Conservation (phyloP, 2,888 invertebrate genomes). For the Cephus nigrinus region DNA sequence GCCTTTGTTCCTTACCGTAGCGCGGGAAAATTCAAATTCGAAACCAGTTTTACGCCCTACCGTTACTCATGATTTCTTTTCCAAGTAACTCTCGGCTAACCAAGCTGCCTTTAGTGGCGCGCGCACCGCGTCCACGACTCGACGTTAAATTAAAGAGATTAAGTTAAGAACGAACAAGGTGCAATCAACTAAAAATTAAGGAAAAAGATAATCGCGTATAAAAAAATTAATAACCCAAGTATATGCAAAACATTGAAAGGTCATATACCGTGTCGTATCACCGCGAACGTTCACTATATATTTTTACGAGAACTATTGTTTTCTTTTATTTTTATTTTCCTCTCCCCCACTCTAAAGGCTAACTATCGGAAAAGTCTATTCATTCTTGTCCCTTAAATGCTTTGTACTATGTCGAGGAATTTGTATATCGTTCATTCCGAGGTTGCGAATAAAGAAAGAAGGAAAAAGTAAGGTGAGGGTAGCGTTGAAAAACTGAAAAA, state of each 20-base stretch:
- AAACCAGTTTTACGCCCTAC: not conserved
- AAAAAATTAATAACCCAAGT: not conserved
- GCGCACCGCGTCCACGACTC: not conserved
- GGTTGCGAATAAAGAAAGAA: too few relatives aligned
- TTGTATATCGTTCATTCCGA: conserved; percentile 52
- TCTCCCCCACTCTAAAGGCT: conserved; percentile 27
- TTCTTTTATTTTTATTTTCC: not conserved
- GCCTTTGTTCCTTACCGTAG: conserved; percentile 21
- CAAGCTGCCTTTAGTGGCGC: not conserved
- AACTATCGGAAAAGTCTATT: conserved; percentile 48
- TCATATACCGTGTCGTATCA: not conserved
- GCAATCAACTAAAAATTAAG: not conserved
- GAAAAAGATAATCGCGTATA: not conserved
- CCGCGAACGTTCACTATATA: not conserved
- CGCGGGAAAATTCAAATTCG: not conserved
- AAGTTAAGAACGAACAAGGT: too few relatives aligned
- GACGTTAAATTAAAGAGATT: not conserved
- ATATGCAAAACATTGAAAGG: not conserved
- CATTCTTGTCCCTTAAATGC: conserved; percentile 43
- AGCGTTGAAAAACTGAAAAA: too few relatives aligned
- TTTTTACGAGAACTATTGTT: not conserved
- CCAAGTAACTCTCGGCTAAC: not conserved
- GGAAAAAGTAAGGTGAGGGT: too few relatives aligned
- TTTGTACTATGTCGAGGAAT: conserved; percentile 67
- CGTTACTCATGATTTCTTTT: not conserved